Evolutionary conservation across 2,888 invertebrate genomes (phyloP), one percentile per base, ranked within the genome.

Genomic region (Nomada flava): DNA sequence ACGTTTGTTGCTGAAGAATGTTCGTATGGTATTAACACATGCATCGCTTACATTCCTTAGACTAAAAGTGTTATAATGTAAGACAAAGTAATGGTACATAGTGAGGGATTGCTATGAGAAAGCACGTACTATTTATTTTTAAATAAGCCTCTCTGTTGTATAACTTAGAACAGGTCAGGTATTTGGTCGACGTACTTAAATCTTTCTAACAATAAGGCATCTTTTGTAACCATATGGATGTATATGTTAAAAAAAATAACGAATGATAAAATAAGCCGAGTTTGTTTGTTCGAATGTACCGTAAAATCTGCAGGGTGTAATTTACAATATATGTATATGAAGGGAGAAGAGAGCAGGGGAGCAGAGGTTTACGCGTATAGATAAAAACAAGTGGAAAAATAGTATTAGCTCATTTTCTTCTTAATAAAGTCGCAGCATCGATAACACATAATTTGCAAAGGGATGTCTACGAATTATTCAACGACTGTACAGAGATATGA

Each of bases 71-170:
- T 7, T 36, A 36, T 36, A 64, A 50, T 76, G 50, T 50, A 20
- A 47, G 26, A 70, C 18, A 63, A 63, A 63, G 29, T 20, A 71
- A 71, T 57, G n/a, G 29, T n/a, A 42, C 26, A 57, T 29, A 60
- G 73, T 15, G 11, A 36, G 7, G 26, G 2, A 59, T 23, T 76
- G n/a, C 2, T 59, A 55, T 44, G 15, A 59, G 29, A 57, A 50
- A 57, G 13, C 47, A 60, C 23, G 52, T 26, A 26, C 36, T 60
- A 26, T 70, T 77, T 77, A 79, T 42, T 79, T 53, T n/a, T 50
- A 23, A 53, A 5, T 47, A 50, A 26, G 36, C 18, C 15, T 70
- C 52, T 53, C 29, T 29, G 26, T 60, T 65, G 20, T 59, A 59
- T 71, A 55, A 76, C 4, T 18, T 26, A 50, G 26, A 73, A 44